Conservation (phyloP, 2,113 vertebrate genomes). For the Eulemur rufifrons region DNA sequence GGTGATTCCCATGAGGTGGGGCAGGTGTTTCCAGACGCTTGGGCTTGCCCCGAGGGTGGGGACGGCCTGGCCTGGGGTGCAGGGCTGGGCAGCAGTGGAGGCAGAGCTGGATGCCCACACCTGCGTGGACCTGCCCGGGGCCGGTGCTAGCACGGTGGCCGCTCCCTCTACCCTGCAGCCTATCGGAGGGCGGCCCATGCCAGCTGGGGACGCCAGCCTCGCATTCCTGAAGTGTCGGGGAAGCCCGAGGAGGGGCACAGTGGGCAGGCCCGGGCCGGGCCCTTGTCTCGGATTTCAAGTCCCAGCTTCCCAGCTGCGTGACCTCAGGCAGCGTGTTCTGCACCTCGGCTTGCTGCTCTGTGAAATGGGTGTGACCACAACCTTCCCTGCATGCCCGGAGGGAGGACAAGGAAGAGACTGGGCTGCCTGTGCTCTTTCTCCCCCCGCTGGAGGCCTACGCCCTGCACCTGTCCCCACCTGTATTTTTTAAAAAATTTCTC, state of each 20-base stretch:
- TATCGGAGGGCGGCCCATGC: background rate
- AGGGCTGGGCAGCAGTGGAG: background rate
- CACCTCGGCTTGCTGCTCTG: background rate
- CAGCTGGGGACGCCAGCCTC: background rate
- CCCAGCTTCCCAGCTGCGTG: background rate
- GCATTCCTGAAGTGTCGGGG: background rate
- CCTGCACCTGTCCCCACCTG: background rate
- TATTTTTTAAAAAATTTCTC: background rate
- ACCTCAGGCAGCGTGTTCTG: fast-evolving
- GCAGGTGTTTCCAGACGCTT: background rate
- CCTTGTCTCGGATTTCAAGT: background rate
- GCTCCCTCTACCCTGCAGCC: constrained; percentile 7
- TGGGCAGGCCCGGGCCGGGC: background rate
- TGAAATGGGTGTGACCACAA: background rate
- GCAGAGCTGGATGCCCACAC: background rate
- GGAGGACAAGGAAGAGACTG: background rate
- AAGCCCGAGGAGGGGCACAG: background rate
- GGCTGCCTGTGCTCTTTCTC: background rate
- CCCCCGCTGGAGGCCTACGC: too few relatives aligned
- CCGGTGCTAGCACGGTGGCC: background rate
- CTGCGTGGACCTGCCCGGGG: constrained; percentile 43
- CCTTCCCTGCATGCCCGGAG: background rate
- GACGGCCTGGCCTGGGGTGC: background rate
- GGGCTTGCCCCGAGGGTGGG: constrained; percentile 18
- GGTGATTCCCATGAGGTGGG: background rate